Evolutionary conservation across 2,888 invertebrate species (phyloP), one percentile per base, ranked within the genome.

Genomic region (Agriopis leucophaearia): DNA sequence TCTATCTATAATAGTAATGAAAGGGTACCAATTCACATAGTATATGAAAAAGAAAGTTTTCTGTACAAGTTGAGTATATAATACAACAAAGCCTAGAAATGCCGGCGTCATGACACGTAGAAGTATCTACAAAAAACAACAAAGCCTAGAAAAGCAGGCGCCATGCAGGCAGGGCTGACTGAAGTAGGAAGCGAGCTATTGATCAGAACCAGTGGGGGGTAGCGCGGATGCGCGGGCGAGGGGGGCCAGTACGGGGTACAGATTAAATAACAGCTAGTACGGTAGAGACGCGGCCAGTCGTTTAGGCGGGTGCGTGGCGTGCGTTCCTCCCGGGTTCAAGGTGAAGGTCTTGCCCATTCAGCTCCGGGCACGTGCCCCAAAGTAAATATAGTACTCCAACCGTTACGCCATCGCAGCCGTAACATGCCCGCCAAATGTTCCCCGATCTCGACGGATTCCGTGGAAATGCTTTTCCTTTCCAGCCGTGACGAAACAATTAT

Each of bases 341-440:
- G 94, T 78, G 90, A 91, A 89, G 89, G 88, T 82, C 84, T 85
- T 89, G 86, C 90, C 88, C 92, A 94, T 94, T 94, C 91, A 94
- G 82, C 80, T 86, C 86, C 77, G 86, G 88, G 88, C 93, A 93
- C 93, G 93, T 92, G 93, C 88, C 90, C 85, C 83, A 89, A 91
- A 90, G 92, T 93, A 93, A 93, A 93, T 92, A 92, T 92, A 91
- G 91, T 91, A 90, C 88, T 85, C 82, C 72, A 78, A 78, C 78
- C 76, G 87, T 89, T 89, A 89, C 88, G 86, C 84, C 84, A 86
- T 81, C 81, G 78, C 78, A 52, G 60, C 63, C 80, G 86, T 86
- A 84, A 86, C 82, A 78, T 80, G 75, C 75, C 75, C 77, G 79
- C 77, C 79, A 77, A 82, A 78, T 78, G 74, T 75, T 74, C 75